Evolutionary conservation across 2,113 vertebrate genomes (phyloP), one percentile per base, ranked within the genome.

Genomic region (Aleadryas rufinucha): DNA sequence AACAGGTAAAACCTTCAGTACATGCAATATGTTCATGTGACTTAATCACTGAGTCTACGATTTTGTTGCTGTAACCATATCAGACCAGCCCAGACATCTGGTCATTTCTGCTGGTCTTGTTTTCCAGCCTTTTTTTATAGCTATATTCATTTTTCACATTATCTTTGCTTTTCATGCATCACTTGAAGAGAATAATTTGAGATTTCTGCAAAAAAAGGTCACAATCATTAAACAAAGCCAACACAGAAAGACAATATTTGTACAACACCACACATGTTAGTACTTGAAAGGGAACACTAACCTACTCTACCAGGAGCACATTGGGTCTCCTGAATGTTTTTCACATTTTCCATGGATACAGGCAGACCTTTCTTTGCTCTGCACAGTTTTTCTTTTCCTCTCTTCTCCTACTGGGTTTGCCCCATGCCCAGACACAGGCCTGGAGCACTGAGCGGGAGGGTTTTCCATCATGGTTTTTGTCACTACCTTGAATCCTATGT

Each of bases 281-380:
- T 64, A 19, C 88, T 93, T 90, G 80, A 91, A 96, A 96, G 63
- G 42, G 13, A 95, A 30, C 23, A 41, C 26, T 59, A 21, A 50
- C 93, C 93, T 97, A 59, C 50, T 95, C 94, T 89, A 84, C 91
- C 83, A 87, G 94, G 64, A 97, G 75, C 61, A 78, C 71, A 57
- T 44, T 30, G 45, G 17, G 31, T 85, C 95, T 57, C 56, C 65
- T 63, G 41, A 86, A 92, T 20, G 8, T 66, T 92, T 92, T 97
- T 91, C 61, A 76, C 5, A 1, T 87, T 98, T 68, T 91, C 96
- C 91, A 94, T 90, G 92, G 94, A 89, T 94, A 97, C 71, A 8
- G 27, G 56, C 68, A 97, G 93, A 89, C 78, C 87, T 94, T 93
- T 95, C 87, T 95, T 95, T 92, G 66, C 39, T 76, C 45, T 39